Base-by-base conservation (phyloP, 1,140 invertebrate genomes). In the Heliothis subflexa region DNA sequence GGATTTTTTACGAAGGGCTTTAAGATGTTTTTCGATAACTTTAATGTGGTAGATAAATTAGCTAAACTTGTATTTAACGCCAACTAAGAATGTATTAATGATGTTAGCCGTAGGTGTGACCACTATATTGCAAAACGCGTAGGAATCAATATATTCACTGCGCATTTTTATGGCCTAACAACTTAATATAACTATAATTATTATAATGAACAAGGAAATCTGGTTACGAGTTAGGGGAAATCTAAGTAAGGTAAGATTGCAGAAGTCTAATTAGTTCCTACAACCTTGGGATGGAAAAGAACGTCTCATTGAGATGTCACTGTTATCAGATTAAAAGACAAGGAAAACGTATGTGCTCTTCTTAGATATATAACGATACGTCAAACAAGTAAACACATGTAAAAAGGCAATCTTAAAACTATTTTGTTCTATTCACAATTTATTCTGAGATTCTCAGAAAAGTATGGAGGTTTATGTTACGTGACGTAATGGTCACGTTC, bases 291-390 rank as follows among this genome's bases (percentile, higher is more conserved):
- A 62, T 75, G 49, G 66, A 74, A 71, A 73, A 50, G 50, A 72
- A 50, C 68, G 71, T 77, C 81, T 81, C 82, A 83, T 81, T 86
- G 85, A 85, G 78, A 79, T 85, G 85, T 85, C 83, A 81, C 55
- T 50, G 57, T 86, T 85, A 86, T 86, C 85, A 77, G 83, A 86
- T 85, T 85, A 82, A 76, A 64, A 49, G 71, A 79, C 68, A 78
- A 80, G 79, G 81, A 82, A 83, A 85, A 80, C 70, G 64, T 78
- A 68, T 77, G 50, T 68, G 72, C 71, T 62, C 47, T 21, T n/a
- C n/a, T n/a, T n/a, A n/a, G 57, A 21, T 12, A 52, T 77, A 79
- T 49, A 33, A 49, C n/a, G 18, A 49, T 25, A 79, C 76, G 73
- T 81, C 78, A 82, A 62, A 21, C 18, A 54, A 18, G 47, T 50